Evolutionary conservation across 2,797 vertebrate genomes (phyloP).

Genomic region (Muscicapa striata): DNA sequence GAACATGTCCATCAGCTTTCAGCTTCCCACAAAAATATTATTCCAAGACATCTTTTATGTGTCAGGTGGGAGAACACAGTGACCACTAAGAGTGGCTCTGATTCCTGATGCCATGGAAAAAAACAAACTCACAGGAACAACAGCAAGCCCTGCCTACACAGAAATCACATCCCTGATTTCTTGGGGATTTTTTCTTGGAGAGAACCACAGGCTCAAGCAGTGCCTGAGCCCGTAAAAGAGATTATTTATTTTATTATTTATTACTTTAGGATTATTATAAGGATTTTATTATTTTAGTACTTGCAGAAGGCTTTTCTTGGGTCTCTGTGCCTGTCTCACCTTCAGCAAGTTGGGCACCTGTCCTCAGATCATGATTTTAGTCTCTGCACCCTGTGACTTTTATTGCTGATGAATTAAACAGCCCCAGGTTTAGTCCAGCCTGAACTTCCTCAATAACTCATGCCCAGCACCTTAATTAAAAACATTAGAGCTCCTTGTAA

Average conservation of each 20-base stretch:
- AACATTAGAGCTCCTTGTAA: slow-evolving; percentile 46
- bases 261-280: not conserved
- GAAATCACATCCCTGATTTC: not conserved
- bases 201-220: not conserved
- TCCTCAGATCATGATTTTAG: not conserved
- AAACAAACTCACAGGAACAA: not conserved
- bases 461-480: slow-evolving; percentile 47
- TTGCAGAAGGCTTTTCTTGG: not conserved
- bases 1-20: not conserved
- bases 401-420: not conserved
- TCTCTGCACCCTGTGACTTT: not conserved
- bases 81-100: not conserved
- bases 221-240: not conserved
- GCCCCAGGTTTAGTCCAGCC: not conserved
- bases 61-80: not conserved
- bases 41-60: not conserved
- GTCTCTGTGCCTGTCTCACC: not conserved
- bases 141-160: not conserved
- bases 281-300: too few relatives aligned
- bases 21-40: not conserved
- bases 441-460: not conserved
- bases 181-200: not conserved
- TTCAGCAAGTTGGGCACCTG: too few relatives aligned
- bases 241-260: not conserved
- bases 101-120: not conserved